Evolutionary conservation across 1,140 invertebrate genomes (phyloP).

Genomic region (Drosophila hydei): DNA sequence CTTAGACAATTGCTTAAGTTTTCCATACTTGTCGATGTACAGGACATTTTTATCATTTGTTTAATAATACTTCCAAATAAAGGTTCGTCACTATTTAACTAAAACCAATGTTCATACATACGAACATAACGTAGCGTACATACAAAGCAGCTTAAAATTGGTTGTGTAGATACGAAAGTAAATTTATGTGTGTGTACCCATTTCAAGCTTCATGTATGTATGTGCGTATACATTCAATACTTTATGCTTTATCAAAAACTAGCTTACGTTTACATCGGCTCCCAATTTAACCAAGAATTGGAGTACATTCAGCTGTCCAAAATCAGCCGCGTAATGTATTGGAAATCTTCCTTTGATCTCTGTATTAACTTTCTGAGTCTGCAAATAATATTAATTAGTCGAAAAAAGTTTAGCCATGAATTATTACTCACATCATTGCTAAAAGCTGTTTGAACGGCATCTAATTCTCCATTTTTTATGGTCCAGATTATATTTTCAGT

Average conservation of each 20-base stretch:
- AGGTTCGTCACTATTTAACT: too few species aligned
- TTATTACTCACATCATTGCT: constrained; percentile 87
- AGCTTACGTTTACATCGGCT: constrained; percentile 92
- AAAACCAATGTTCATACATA: too few species aligned
- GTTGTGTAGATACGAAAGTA: too few species aligned
- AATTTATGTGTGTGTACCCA: too few species aligned
- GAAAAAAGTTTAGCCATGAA: background rate
- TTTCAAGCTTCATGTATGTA: background rate
- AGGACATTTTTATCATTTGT: too few species aligned
- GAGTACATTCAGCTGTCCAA: constrained; percentile 96
- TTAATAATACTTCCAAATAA: too few species aligned
- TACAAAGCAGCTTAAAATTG: too few species aligned
- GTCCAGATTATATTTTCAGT: constrained; percentile 84
- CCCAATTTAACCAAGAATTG: constrained; percentile 94
- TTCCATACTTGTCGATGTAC: too few species aligned
- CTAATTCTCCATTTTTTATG: constrained; percentile 97
- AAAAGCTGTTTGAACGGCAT: constrained; percentile 94
- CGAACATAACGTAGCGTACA: too few species aligned
- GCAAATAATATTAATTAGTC: constrained; percentile 20
- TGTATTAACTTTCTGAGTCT: constrained; percentile 91
- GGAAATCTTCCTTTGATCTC: constrained; percentile 93
- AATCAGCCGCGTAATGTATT: constrained; percentile 96
- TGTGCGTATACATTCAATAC: background rate
- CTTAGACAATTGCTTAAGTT: too few species aligned
- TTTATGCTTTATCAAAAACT: background rate